Base-by-base conservation (phyloP, 2,888 invertebrate genomes). In the Barypeithes pellucidus region DNA sequence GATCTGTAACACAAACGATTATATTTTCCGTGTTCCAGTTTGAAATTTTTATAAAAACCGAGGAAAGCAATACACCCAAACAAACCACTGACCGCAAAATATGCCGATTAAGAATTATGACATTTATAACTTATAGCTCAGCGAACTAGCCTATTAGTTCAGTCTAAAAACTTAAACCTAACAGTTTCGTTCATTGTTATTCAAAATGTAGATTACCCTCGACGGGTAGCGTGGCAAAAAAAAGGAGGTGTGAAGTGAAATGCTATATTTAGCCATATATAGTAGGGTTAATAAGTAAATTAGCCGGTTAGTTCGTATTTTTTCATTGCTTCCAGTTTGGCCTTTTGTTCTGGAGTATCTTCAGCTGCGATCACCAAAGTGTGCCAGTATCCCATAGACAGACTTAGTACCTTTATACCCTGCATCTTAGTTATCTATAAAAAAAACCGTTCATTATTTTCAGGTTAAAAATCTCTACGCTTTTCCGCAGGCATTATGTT, bases 331-430 rank as follows among this genome's bases (percentile, higher is more conserved):
- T 88, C 88, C 68, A 93, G 84, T 79, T 89, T 89, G 60, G 88
- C 87, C 78, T 89, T 88, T 74, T 92, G 92, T 78, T 91, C 91
- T 14, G 91, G 90, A 0, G 90, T 88, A 57, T 90, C 90, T 77
- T 90, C 89, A 20, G 90, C 86, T 14, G 90, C 91, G 61, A 93
- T 88, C 81, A 96, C 85, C 79, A 96, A 86, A 1, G 95, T 93
- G 86, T 97, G 97, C 3, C 94, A 94, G 82, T 91, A 91, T 2
- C 97, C 97, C 91, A 96, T 95, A 1, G 94, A 87, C 45, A 97
- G 91, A 76, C 92, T 90, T 52, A 92, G 90, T 77, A 95, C 90
- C 86, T 93, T 92, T 73, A 94, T 87, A 39, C 93, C 93, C 67
- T 92, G 92, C 87, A 94, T 88, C 73, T 90, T 90, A 61, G 89